Evolutionary conservation across 30 jellyfish, hydroid and myxozoan genomes (phyloP).

Genomic region (Cassiopea andromeda): DNA sequence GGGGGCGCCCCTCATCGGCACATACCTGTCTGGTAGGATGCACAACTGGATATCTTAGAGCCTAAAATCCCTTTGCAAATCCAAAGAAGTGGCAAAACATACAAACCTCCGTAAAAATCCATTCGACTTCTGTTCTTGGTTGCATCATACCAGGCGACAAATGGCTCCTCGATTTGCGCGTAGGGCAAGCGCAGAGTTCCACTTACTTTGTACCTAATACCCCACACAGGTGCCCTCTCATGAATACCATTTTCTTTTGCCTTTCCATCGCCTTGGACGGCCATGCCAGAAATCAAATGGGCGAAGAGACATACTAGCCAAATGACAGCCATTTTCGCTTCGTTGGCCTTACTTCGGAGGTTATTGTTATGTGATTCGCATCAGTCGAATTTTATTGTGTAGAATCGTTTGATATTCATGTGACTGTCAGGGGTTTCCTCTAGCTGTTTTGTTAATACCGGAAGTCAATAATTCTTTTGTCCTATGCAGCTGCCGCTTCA

Average conservation of each 20-base stretch:
- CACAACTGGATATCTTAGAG: too few relatives aligned
- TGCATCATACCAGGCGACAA: constrained; percentile 74
- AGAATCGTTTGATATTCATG: background rate
- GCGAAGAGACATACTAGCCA: background rate
- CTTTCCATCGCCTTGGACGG: background rate
- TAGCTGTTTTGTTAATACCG: background rate
- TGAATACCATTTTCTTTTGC: background rate
- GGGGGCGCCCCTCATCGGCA: too few relatives aligned
- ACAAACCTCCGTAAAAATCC: constrained; percentile 76
- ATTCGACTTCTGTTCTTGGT: constrained; percentile 61
- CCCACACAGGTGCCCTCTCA: constrained; percentile 72
- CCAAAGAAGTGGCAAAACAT: too few relatives aligned
- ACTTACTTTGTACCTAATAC: constrained; percentile 66
- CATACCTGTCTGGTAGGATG: too few relatives aligned
- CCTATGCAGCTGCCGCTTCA: background rate
- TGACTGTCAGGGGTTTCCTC: background rate
- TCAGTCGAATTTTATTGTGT: too few relatives aligned
- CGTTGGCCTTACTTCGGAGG: too few relatives aligned
- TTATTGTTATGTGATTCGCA: too few relatives aligned
- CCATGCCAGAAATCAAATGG: background rate
- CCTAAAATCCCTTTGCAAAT: too few relatives aligned
- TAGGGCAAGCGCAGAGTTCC: constrained; percentile 72
- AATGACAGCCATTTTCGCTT: constrained; percentile 3
- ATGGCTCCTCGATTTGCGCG: constrained; percentile 74
- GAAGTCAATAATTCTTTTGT: background rate